Evolutionary conservation across 2,113 vertebrate species (phyloP), one percentile per base, ranked within the genome.

Genomic region (Megaleporinus macrocephalus): DNA sequence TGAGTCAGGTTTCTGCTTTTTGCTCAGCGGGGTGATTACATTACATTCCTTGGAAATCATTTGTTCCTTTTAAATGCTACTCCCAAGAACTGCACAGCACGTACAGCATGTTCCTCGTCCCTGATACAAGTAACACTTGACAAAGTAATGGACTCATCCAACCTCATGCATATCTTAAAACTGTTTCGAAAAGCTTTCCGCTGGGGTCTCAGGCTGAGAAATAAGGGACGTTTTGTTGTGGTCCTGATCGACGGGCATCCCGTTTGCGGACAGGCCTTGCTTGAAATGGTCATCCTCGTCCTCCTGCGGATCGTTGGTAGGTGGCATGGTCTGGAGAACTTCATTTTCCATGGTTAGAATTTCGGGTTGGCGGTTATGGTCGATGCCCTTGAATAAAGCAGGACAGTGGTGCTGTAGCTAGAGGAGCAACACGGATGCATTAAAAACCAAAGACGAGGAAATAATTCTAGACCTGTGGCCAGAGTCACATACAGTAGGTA

Each of bases 241-340:
- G 78, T 94, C 94, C 79, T 94, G 90, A 5, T 15, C 53, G 26
- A 93, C 77, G 1, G 9, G 12, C 5, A 92, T 84, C 36, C 92
- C 90, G 0, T 86, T 90, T 0, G 86, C 89, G 1, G 90, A 90
- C 0, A 71, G 0, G 7, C 4, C 27, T 0, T n/a, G 47, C 4
- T 5, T 14, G 0, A 76, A 55, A 0, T 51, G 26, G 13, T 20
- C 0, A n/a, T 78, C 30, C 0, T 0, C 0, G 75, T 73, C 61
- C 29, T 88, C 87, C 13, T 83, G 5, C 9, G 76, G 84, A 10
- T 55, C 41, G 0, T 85, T 85, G 18, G 0, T 0, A 18, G 5
- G 33, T 18, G 11, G 24, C 22, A 10, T 9, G n/a, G 6, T 1
- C 10, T 0, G 5, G 7, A 9, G 55, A 11, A 16, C 55, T 26